Base-by-base conservation (phyloP, 2,888 invertebrate genomes). In the Esperia sulphurella region DNA sequence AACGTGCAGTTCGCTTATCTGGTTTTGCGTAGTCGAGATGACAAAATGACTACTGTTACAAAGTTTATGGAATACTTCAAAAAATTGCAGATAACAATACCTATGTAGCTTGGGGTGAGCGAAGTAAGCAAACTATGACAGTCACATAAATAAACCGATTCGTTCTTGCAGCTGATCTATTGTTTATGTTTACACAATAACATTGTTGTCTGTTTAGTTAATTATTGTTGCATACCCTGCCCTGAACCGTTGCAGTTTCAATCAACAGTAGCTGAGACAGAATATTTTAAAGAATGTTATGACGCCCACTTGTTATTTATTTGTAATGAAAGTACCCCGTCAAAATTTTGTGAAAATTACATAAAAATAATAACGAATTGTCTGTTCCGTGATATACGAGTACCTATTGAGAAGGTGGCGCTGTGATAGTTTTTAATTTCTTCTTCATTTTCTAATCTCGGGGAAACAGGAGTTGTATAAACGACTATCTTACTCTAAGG, bases 61-160 rank as follows among this genome's bases (percentile, higher is more conserved):
- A 31, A 3, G 2, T 31, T 9, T 31, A 31, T 31, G 31, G 7
- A 31, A 5, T 31, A 31, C 10, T 31, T n/a, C 41, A 14, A 43
- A 43, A 47, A 47, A 47, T 47, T 42, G 42, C 30, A 38, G 41
- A 43, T 47, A 29, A 12, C 8, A 46, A 39, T 39, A 14, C 39
- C 30, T 41, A 40, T 35, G 43, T 57, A 35, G n/a, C n/a, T 61
- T 55, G 58, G 61, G 62, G 65, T 60, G 37, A 35, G 51, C 40
- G 49, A 50, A 46, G 44, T 50, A 43, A 37, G 37, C 37, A 45
- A 48, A 45, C 46, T 47, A 48, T 43, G 37, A 42, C 29, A 48
- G 29, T 43, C 12, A n/a, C 35, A 47, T 43, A 48, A 48, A 52
- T 52, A 50, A 55, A 45, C 49, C 46, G 44, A 53, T 51, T 55